A percentile compares a stretch with the other conserved stretches of the same genome.
phyloP scores from a whole-genome alignment of 92 coral and sea anemone genomes.

The Plumapathes pennacea region DNA sequence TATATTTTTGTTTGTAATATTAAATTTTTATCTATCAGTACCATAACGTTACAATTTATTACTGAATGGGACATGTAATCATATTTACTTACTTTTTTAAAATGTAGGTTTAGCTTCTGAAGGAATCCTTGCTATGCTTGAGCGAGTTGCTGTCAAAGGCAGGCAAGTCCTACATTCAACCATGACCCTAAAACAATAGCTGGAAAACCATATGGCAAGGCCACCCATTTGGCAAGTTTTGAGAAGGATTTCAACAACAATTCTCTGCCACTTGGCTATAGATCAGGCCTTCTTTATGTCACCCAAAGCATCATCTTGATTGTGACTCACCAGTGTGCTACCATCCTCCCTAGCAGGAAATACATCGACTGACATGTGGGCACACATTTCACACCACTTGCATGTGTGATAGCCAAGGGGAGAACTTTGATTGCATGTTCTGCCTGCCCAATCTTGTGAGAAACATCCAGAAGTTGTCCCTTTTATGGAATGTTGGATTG shows the following conservation, averaged over 20 bases:
- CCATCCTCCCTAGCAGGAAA: not conserved
- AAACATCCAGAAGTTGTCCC: too few species aligned
- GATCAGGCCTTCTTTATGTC: conserved; percentile 53
- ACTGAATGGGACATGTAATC: too few species aligned
- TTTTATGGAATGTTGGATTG: too few species aligned
- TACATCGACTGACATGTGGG: conserved; percentile 51
- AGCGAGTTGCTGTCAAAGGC: conserved; percentile 55
- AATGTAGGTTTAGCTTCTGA: conserved; percentile 60
- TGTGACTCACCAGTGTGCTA: conserved; percentile 43
- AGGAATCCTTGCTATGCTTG: conserved; percentile 47
- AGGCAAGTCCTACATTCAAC: conserved; percentile 24
- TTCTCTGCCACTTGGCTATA: conserved; percentile 53
- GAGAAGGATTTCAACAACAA: conserved; percentile 14
- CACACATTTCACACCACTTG: conserved; percentile 46
- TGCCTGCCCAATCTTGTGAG: too few species aligned
- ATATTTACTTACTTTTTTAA: conserved; percentile 3
- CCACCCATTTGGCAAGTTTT: conserved; percentile 49
- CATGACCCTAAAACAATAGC: conserved; percentile 47
- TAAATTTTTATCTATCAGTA: too few species aligned
- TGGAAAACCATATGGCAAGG: conserved; percentile 52
- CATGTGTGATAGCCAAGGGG: too few species aligned
- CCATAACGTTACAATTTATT: too few species aligned
- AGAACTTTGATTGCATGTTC: too few species aligned
- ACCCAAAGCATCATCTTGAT: conserved; percentile 30
- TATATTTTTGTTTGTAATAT: too few species aligned